Percentiles rank a stretch among this genome's conserved stretches.
These are phyloP conservation scores for Ichneumoninae sp. DNA, from an alignment of 2,888 invertebrate genomes.

Conservation along the genomic window DNA sequence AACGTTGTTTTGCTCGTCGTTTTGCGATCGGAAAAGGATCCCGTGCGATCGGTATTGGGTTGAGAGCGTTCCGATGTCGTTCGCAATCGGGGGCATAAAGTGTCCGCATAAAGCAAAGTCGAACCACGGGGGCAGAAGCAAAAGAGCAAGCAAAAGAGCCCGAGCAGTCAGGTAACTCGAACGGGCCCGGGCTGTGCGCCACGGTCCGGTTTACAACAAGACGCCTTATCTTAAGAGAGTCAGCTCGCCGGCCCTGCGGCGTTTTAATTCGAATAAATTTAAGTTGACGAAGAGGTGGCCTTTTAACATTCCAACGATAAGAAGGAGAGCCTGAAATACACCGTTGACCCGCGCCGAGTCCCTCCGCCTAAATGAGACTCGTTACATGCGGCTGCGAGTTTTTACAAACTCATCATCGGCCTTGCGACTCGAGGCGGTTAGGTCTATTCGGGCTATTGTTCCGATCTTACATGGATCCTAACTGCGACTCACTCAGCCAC, in stretches of 20 bases:
- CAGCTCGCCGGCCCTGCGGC: constrained; percentile 77
- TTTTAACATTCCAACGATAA: constrained; percentile 84
- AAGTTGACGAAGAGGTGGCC: constrained; percentile 83
- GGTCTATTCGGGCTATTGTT: not conserved
- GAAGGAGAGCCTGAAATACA: constrained; percentile 56
- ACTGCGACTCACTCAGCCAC: not conserved
- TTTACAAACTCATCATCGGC: constrained; percentile 51
- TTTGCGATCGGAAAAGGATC: constrained; percentile 70
- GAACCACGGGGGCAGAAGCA: constrained; percentile 60
- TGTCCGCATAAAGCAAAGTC: constrained; percentile 82
- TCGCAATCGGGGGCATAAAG: constrained; percentile 84
- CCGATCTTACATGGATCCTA: not conserved
- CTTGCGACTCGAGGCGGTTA: not conserved
- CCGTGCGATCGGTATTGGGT: constrained; percentile 77
- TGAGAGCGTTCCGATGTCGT: constrained; percentile 84
- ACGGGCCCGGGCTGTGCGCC: constrained; percentile 71
- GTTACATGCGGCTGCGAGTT: constrained; percentile 46
- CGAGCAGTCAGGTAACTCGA: constrained; percentile 54
- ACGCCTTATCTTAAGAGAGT: constrained; percentile 77
- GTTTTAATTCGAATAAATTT: constrained; percentile 84
- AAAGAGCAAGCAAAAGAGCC: constrained; percentile 39
- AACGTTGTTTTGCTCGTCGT: constrained; percentile 77
- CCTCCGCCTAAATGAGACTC: constrained; percentile 60
- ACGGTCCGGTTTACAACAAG: constrained; percentile 70
- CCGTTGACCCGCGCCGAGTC: constrained; percentile 50